Conservation (phyloP, 2,888 invertebrate genomes). For the Pachydiplax longipennis region DNA sequence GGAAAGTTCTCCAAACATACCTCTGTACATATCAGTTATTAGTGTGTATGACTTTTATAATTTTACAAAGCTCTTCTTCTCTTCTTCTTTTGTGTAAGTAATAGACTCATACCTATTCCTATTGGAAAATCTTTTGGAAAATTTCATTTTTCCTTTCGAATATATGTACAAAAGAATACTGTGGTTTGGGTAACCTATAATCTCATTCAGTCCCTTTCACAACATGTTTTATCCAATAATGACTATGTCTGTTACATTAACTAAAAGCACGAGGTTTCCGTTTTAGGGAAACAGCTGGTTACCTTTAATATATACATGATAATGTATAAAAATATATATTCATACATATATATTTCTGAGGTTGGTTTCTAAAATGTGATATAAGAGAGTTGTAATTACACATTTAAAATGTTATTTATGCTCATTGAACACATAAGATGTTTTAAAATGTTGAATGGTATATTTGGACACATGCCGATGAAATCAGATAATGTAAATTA, state of each 20-base stretch:
- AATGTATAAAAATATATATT: constrained; percentile 40
- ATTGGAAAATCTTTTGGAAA: background rate
- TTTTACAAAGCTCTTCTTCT: background rate
- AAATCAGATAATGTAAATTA: constrained; percentile 31
- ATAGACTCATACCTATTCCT: constrained; percentile 1
- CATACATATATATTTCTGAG: constrained; percentile 42
- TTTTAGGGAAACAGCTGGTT: constrained; percentile 44
- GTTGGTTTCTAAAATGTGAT: constrained; percentile 44
- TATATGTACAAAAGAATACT: constrained; percentile 41
- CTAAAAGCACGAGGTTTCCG: constrained; percentile 39
- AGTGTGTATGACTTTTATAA: constrained; percentile 22
- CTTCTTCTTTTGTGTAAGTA: constrained; percentile 19
- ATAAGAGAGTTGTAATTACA: constrained; percentile 38
- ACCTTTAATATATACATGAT: constrained; percentile 39
- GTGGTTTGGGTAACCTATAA: constrained; percentile 37
- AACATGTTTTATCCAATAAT: constrained; percentile 41
- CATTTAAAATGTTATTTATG: constrained; percentile 43
- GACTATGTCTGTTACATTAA: constrained; percentile 40
- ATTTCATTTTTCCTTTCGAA: constrained; percentile 29
- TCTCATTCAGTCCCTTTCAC: constrained; percentile 40
- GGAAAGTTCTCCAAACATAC: constrained; percentile 17
- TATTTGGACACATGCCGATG: constrained; percentile 15
- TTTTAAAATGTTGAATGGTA: constrained; percentile 31
- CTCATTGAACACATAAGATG: constrained; percentile 42
- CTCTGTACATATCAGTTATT: constrained; percentile 43